Percentiles rank a stretch among this genome's conserved stretches.
phyloP scores from a whole-genome alignment of 2,888 invertebrate genomes.

The Athalia circularis region DNA sequence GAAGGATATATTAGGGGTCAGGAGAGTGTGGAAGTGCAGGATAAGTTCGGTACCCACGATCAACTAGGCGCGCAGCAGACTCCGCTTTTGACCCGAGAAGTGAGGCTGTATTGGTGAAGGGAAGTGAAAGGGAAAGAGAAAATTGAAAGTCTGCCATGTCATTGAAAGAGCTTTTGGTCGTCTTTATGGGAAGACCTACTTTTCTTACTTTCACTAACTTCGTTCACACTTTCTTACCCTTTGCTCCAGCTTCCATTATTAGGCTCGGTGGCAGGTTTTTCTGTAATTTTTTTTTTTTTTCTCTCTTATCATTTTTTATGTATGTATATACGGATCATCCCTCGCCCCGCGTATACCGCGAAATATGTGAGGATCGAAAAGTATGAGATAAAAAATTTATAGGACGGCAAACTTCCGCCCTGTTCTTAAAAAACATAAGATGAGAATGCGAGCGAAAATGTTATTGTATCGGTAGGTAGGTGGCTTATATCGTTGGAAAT shows the following conservation, averaged over 20 bases:
- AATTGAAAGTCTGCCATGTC: conserved; percentile 23
- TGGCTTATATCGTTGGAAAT: neutral
- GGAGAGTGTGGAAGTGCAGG: neutral
- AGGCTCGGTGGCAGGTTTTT: conserved; percentile 20
- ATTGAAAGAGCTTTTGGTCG: conserved; percentile 20
- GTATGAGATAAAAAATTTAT: no score
- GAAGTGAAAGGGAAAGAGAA: conserved; percentile 20
- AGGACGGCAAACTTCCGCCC: no score
- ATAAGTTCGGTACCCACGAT: neutral
- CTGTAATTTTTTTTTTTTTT: neutral
- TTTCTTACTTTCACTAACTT: conserved; percentile 33
- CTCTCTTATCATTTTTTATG: neutral
- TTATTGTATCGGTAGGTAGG: no score
- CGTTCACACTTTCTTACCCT: conserved; percentile 25
- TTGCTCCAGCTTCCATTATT: neutral
- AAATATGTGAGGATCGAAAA: no score
- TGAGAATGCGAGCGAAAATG: no score
- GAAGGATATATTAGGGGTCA: neutral
- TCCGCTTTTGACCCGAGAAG: conserved; percentile 14
- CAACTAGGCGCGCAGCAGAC: conserved; percentile 22
- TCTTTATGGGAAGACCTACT: conserved; percentile 33
- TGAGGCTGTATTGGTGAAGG: neutral
- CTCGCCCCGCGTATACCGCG: neutral
- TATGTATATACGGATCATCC: neutral
- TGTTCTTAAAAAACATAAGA: no score